A percentile compares a stretch with the other conserved stretches of the same genome.
Conservation (phyloP, 2,113 vertebrate genomes). For the Smithornis capensis region DNA sequence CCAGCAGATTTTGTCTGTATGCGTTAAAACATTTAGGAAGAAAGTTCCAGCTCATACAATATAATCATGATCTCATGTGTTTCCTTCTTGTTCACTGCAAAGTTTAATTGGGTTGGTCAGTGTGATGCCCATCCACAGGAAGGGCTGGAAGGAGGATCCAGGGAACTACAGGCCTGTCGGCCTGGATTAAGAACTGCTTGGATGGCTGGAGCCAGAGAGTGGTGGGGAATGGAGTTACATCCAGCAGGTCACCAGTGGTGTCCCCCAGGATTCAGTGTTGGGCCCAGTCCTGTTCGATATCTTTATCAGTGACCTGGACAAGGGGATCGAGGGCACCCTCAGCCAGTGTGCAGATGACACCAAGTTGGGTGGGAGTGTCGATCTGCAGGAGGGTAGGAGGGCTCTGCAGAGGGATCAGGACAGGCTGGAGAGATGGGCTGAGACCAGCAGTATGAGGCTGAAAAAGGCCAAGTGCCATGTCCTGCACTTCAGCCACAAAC, state of each 20-base stretch:
- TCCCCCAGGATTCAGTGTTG: not conserved
- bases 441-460: not conserved
- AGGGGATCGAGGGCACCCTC: not conserved
- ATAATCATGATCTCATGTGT: constrained; percentile 3
- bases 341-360: not conserved
- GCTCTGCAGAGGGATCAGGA: not conserved
- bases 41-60: not conserved
- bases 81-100: constrained; percentile 21
- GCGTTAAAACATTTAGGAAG: not conserved
- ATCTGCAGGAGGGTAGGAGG: not conserved
- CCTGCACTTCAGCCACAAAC: not conserved
- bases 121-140: not conserved
- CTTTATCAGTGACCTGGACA: not conserved
- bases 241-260: not conserved
- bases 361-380: not conserved
- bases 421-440: not conserved
- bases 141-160: not conserved
- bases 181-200: not conserved
- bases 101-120: constrained; percentile 52
- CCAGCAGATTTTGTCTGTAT: not conserved
- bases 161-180: not conserved
- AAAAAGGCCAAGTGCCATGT: not conserved
- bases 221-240: not conserved
- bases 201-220: not conserved
- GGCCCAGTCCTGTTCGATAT: not conserved